A percentile compares a stretch with the other conserved stretches of the same genome.
These are phyloP conservation scores for Drosophila percnosoma DNA, from an alignment of 2,888 invertebrate genomes.

Conservation along the genomic window DNA sequence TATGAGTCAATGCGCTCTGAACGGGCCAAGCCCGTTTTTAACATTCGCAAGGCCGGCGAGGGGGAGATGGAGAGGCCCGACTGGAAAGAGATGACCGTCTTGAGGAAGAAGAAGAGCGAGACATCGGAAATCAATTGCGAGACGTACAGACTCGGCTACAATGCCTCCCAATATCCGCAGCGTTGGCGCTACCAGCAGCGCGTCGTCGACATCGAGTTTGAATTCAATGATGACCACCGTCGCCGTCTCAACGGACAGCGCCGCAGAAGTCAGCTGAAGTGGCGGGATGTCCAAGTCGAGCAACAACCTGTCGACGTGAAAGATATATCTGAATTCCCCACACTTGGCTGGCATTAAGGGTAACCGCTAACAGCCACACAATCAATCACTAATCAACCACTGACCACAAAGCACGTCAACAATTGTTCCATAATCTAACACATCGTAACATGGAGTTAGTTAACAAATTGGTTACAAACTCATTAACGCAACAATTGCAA, in stretches of 20 bases:
- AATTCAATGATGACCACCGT: constrained; percentile 43
- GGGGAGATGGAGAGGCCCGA: constrained; percentile 24
- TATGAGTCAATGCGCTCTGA: constrained; percentile 25
- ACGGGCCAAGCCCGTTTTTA: constrained; percentile 40
- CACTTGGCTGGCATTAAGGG: background rate
- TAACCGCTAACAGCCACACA: background rate
- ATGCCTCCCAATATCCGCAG: constrained; percentile 31
- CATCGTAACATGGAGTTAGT: background rate
- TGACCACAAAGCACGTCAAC: background rate
- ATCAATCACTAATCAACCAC: background rate
- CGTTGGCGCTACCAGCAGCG: constrained; percentile 41
- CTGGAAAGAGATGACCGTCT: constrained; percentile 35
- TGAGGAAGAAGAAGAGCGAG: constrained; percentile 26
- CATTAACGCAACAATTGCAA: background rate
- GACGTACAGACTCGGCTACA: background rate
- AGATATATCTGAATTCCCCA: background rate
- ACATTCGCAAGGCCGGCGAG: constrained; percentile 49
- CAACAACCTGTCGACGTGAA: background rate
- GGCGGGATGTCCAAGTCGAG: background rate
- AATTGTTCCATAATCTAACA: background rate
- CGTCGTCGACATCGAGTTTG: constrained; percentile 38
- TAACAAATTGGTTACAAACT: background rate
- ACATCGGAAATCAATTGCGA: background rate
- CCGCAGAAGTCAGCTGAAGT: background rate
- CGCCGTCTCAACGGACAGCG: constrained; percentile 9